A percentile compares a stretch with the other conserved stretches of the same genome.
Conservation (phyloP, 2,888 invertebrate genomes). For the Gasteruption jaculator region DNA sequence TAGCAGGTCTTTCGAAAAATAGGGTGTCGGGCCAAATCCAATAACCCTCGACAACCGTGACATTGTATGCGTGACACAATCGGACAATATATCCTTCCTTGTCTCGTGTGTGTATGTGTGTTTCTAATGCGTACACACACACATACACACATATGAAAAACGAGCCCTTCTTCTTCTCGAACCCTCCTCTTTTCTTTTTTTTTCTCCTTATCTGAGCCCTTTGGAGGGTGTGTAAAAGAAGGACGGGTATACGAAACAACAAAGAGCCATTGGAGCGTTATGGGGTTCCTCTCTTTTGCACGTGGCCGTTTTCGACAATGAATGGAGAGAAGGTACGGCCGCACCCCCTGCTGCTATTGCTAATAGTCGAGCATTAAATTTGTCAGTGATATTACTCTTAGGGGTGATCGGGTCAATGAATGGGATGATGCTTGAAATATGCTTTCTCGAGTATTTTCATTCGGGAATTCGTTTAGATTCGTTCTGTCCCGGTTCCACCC, state of each 20-base stretch:
- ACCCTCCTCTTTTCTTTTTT: too few relatives aligned
- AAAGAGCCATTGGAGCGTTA: too few relatives aligned
- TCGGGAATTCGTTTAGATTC: too few relatives aligned
- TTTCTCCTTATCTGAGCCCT: too few relatives aligned
- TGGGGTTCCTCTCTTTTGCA: constrained; percentile 30
- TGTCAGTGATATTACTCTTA: constrained; percentile 46
- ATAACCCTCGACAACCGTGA: constrained; percentile 46
- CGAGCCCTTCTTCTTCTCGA: constrained; percentile 15
- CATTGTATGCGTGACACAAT: constrained; percentile 29
- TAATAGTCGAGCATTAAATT: constrained; percentile 50
- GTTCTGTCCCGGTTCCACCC: too few relatives aligned
- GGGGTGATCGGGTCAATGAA: constrained; percentile 32
- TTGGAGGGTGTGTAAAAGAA: too few relatives aligned
- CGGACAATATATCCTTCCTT: constrained; percentile 24
- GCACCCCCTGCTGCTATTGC: constrained; percentile 42
- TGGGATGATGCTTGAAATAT: constrained; percentile 35
- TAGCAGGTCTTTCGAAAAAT: constrained; percentile 37
- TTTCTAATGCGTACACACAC: background rate
- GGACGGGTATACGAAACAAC: too few relatives aligned
- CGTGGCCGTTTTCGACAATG: constrained; percentile 45
- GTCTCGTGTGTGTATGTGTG: constrained; percentile 9
- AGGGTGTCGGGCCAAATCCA: constrained; percentile 44
- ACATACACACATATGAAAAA: background rate
- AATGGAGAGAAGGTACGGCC: constrained; percentile 28
- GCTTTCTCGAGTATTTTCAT: too few relatives aligned